Evolutionary conservation across 2,113 vertebrate species (phyloP).

Genomic region (Petrocephalus zakoni): DNA sequence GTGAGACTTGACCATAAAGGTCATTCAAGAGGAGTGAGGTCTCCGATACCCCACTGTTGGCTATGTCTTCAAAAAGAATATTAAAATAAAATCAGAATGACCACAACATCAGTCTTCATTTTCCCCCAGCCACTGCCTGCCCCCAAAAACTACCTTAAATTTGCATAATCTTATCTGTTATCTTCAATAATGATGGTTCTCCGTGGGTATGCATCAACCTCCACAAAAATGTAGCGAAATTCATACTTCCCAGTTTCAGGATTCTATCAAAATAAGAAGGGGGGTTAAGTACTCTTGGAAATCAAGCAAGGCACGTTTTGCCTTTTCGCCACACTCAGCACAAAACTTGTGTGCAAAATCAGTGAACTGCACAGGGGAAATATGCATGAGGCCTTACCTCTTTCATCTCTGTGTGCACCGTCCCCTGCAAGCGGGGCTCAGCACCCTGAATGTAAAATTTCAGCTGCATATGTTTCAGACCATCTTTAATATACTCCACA

Average conservation of each 20-base stretch:
- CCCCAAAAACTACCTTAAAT: neutral
- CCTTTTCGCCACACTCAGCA: neutral
- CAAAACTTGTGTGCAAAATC: neutral
- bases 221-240: constrained; percentile 85
- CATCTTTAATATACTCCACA: constrained; percentile 75
- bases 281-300: neutral
- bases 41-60: neutral
- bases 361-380: neutral
- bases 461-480: constrained; percentile 74
- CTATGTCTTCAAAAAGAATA: neutral
- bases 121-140: neutral
- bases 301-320: neutral
- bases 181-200: constrained; percentile 87
- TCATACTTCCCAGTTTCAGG: constrained; percentile 74
- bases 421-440: constrained; percentile 78
- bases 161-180: constrained; percentile 60
- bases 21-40: neutral
- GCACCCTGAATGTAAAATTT: constrained; percentile 95
- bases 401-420: constrained; percentile 81
- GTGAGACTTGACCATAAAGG: neutral
- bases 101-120: neutral
- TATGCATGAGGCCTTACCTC: constrained; percentile 61
- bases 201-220: constrained; percentile 76
- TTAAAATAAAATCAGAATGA: neutral
- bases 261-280: constrained; percentile 59